Evolutionary conservation across 2,113 vertebrate species (phyloP).

Genomic region (Urocolius indicus): DNA sequence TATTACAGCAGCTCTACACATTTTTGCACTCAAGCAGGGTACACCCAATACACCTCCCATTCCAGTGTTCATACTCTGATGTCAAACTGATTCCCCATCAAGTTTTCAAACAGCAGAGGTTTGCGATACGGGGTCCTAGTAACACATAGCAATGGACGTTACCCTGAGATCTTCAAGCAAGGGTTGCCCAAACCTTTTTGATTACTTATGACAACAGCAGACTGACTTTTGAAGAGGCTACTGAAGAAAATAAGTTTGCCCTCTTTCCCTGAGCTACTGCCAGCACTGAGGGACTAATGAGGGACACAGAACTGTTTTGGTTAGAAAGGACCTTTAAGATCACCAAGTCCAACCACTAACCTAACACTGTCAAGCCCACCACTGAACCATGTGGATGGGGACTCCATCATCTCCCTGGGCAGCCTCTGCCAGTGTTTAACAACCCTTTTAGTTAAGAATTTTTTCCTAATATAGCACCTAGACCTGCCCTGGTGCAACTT

Average conservation of each 20-base stretch:
- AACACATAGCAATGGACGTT: fast-evolving
- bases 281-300: no score
- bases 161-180: background rate
- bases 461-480: no score
- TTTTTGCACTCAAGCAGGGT: no score
- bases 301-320: no score
- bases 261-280: background rate
- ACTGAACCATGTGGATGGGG: no score
- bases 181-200: background rate
- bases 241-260: background rate
- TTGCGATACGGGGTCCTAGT: background rate
- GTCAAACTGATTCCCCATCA: background rate
- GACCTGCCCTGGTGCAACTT: no score
- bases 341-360: no score
- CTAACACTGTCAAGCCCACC: no score
- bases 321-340: no score
- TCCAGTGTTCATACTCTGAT: background rate
- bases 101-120: background rate
- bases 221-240: background rate
- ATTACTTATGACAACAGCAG: background rate
- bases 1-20: background rate
- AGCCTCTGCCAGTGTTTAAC: no score
- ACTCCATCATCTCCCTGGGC: no score
- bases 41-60: fast-evolving
- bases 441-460: no score